phyloP scores from a whole-genome alignment of 2,888 invertebrate genomes.

The Drosophila cognata region DNA sequence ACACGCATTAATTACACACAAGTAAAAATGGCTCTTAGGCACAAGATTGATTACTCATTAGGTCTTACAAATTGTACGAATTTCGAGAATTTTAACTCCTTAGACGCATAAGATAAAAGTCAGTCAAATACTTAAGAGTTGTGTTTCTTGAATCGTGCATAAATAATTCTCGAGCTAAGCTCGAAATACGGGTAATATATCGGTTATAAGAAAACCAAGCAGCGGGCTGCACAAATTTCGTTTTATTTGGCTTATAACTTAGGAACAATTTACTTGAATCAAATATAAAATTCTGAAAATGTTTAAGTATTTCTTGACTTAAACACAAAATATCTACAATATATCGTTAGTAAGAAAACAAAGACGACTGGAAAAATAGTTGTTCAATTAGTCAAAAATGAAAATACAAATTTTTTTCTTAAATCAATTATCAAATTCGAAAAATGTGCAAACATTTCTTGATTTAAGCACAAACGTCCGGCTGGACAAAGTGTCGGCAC shows the following conservation, averaged over 20 bases:
- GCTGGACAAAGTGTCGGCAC: background rate
- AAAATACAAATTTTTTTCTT: background rate
- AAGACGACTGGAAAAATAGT: fast-evolving
- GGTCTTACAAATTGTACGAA: background rate
- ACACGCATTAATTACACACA: no score
- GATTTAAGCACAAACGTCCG: background rate
- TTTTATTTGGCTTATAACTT: no score
- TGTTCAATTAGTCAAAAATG: background rate
- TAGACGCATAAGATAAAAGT: background rate
- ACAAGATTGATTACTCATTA: background rate
- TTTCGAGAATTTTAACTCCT: background rate
- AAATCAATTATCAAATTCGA: background rate
- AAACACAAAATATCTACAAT: no score
- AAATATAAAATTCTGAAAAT: no score
- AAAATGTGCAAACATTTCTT: background rate
- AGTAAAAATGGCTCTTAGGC: background rate
- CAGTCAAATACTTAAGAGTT: background rate
- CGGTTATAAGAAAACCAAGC: background rate
- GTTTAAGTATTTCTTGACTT: no score
- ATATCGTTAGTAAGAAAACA: no score
- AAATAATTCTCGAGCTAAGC: background rate
- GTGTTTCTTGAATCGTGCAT: background rate
- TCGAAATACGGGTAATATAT: no score
- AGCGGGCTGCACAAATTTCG: no score
- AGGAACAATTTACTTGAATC: no score